Evolutionary conservation across 2,888 invertebrate species (phyloP), one percentile per base, ranked within the genome.

Genomic region (Sipha maydis): DNA sequence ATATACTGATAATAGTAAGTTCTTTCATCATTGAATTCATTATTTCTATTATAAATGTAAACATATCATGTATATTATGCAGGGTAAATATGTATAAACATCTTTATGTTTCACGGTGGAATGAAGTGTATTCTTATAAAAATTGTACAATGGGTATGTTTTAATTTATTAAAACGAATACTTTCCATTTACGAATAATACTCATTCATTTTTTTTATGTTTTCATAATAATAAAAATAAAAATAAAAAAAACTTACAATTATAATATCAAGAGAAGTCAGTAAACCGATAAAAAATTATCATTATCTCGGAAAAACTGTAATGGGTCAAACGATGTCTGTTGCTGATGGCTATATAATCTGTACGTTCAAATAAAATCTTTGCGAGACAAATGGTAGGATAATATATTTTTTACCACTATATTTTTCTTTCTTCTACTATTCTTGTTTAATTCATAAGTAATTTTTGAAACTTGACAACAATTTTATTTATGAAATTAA

Each of bases 361-460:
- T 31, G 48, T 54, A 54, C 54, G 54, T 56, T 78, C 78, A 78
- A 56, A 78, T 56, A 78, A 78, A 78, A 78, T 78, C 25, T 28
- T 78, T 77, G 48, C 41, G 28, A 25, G 25, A 21, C 3, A 67
- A 67, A 67, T 67, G n/a, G 67, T 67, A n/a, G 67, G 25, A 67
- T 67, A 67, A n/a, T n/a, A 67, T n/a, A 67, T 69, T 28, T 69
- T 67, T 69, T 69, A 21, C 21, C 3, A 21, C 21, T 61, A 2
- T 0, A 21, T 61, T 61, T 25, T 21, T 1, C 25, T 21, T 61
- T 25, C 21, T 61, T 4, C 7, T 25, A 61, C 4, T 48, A 1
- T 61, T 19, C 61, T 61, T 25, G 21, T 61, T 61, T 61, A 21
- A 61, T 25, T 25, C 25, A 61, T 61, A 21, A 61, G 25, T 21